Percentiles rank a stretch among this genome's conserved stretches.
These are phyloP conservation scores for Hafferia zeledoni DNA, from an alignment of 2,797 vertebrate genomes.

Conservation along the genomic window DNA sequence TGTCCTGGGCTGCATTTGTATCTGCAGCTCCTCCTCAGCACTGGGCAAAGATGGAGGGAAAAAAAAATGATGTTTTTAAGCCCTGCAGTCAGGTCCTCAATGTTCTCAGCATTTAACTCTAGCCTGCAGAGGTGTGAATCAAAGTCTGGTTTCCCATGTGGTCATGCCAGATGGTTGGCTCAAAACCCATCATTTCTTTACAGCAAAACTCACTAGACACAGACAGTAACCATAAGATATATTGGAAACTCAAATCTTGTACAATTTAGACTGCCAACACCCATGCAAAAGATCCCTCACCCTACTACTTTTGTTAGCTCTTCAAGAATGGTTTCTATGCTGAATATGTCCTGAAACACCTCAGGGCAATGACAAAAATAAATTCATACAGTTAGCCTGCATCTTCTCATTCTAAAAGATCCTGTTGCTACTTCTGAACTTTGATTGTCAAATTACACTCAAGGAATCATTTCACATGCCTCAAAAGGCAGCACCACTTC, in stretches of 20 bases:
- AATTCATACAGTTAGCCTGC: not conserved
- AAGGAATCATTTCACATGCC: not conserved
- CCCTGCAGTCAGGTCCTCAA: conserved; percentile 34
- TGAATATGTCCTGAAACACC: conserved; percentile 11
- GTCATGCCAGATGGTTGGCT: conserved; percentile 62
- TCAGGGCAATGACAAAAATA: not conserved
- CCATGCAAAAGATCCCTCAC: conserved; percentile 39
- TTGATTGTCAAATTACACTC: not conserved
- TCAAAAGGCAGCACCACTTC: not conserved
- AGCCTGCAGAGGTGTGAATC: conserved; percentile 67
- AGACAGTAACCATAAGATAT: conserved; percentile 67
- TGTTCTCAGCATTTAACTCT: conserved; percentile 59
- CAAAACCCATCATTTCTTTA: conserved; percentile 55
- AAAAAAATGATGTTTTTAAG: not conserved
- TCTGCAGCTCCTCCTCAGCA: not conserved
- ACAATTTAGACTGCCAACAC: conserved; percentile 49
- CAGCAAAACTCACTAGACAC: conserved; percentile 58
- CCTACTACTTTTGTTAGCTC: conserved; percentile 28
- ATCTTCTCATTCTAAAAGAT: not conserved
- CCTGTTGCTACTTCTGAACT: not conserved
- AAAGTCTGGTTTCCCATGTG: conserved; percentile 69
- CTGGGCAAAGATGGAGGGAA: not conserved
- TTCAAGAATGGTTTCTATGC: conserved; percentile 12
- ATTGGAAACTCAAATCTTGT: conserved; percentile 22
- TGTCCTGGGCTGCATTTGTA: not conserved